Percentiles rank a stretch among this genome's conserved stretches.
Conservation (phyloP, 2,888 invertebrate species). For the Xanthia icteritia region DNA sequence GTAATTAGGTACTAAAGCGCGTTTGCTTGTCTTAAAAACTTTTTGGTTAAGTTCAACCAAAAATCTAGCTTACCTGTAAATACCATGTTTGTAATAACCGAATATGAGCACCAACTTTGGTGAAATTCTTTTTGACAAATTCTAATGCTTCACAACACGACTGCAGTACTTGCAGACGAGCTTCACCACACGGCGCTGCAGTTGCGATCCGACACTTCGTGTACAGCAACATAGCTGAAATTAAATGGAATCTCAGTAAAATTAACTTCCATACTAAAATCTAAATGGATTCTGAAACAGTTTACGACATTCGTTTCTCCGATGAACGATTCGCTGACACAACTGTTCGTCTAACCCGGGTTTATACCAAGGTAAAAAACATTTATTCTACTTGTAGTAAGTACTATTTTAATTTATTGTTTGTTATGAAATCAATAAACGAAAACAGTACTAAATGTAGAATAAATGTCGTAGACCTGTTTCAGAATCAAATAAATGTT, state of each 20-base stretch:
- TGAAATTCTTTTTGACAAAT: slow-evolving; percentile 92
- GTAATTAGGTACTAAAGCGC: not conserved
- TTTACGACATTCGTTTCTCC: not conserved
- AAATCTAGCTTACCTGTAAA: slow-evolving; percentile 89
- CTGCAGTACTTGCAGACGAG: slow-evolving; percentile 87
- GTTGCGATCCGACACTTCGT: slow-evolving; percentile 94
- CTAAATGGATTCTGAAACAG: not conserved
- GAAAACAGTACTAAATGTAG: not conserved
- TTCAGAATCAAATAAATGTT: not conserved
- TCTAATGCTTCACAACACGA: slow-evolving; percentile 91
- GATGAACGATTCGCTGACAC: not conserved
- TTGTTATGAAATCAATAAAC: not conserved
- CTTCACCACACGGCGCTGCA: slow-evolving; percentile 86
- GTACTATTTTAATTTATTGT: not conserved
- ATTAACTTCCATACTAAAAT: not conserved
- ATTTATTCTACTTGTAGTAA: not conserved
- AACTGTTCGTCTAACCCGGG: not conserved
- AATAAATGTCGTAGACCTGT: not conserved
- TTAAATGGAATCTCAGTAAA: slow-evolving; percentile 1
- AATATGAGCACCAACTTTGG: slow-evolving; percentile 94
- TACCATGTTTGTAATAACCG: slow-evolving; percentile 94
- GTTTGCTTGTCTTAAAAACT: not conserved
- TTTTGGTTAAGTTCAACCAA: not conserved
- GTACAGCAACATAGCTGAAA: slow-evolving; percentile 91
- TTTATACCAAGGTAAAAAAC: not conserved